phyloP scores from a whole-genome alignment of 1,140 invertebrate species.

The Octopus sinensis region DNA sequence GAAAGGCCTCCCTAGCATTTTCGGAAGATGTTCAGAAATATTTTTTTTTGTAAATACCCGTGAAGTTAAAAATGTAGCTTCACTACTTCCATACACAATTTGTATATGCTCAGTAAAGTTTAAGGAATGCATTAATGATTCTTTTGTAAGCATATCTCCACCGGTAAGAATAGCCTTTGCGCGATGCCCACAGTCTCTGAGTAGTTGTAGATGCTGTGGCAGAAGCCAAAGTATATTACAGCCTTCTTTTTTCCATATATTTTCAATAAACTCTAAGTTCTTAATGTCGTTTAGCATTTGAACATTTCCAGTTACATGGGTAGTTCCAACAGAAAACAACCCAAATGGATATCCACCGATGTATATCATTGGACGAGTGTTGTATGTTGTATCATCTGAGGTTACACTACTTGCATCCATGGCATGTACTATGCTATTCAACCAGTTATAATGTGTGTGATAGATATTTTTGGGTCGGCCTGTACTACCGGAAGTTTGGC shows the following conservation, averaged over 20 bases:
- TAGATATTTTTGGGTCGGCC: slow-evolving; percentile 2
- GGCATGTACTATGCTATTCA: background rate
- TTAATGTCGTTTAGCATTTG: no score
- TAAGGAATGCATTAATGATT: background rate
- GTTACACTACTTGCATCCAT: background rate
- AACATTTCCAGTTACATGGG: background rate
- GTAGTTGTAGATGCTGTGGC: background rate
- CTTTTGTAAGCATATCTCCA: background rate
- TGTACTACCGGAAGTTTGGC: slow-evolving; percentile 12
- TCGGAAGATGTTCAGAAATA: background rate
- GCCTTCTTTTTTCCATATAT: background rate
- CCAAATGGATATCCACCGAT: background rate
- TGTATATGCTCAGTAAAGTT: background rate
- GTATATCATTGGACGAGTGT: slow-evolving; percentile 1
- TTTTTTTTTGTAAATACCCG: background rate
- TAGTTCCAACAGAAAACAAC: background rate
- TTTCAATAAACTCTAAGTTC: background rate
- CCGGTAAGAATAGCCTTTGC: background rate
- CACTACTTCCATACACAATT: background rate
- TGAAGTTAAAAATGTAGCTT: background rate
- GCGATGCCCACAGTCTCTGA: background rate
- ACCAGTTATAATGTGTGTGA: slow-evolving; percentile 8
- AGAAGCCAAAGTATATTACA: background rate
- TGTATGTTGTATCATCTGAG: background rate
- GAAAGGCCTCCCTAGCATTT: background rate